Evolutionary conservation across 2,797 vertebrate species (phyloP).

Genomic region (Rhodeus uyekii): DNA sequence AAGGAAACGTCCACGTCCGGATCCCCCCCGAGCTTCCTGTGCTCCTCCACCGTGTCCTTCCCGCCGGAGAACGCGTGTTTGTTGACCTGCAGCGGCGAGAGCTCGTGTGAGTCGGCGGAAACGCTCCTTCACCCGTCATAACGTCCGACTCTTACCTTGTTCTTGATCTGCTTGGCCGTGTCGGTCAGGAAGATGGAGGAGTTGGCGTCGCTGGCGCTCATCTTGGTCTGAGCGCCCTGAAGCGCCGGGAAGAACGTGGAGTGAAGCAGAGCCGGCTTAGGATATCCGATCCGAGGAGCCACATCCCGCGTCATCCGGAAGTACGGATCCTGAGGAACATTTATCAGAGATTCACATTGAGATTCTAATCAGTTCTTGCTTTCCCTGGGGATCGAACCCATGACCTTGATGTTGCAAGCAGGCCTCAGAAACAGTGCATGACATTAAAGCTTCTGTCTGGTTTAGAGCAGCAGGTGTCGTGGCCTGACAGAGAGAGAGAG

Average conservation of each 20-base stretch:
- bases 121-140: no score
- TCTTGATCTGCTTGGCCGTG: slow-evolving; percentile 95
- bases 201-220: slow-evolving; percentile 96
- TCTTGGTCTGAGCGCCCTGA: slow-evolving; percentile 97
- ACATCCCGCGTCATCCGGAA: slow-evolving; percentile 98
- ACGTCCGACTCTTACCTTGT: no score
- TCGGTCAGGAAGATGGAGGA: slow-evolving; percentile 97
- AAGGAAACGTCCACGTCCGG: slow-evolving; percentile 93
- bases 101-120: no score
- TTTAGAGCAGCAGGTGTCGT: no score
- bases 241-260: slow-evolving; percentile 97
- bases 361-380: no score
- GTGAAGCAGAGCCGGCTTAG: slow-evolving; percentile 93
- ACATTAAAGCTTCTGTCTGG: no score
- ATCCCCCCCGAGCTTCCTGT: slow-evolving; percentile 88
- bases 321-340: slow-evolving; percentile 90
- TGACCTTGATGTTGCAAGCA: no score
- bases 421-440: no score
- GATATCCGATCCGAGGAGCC: slow-evolving; percentile 90
- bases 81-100: slow-evolving; percentile 80
- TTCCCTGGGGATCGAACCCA: no score
- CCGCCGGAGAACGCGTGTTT: slow-evolving; percentile 97
- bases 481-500: no score
- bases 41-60: slow-evolving; percentile 93
- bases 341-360: no score